Base-by-base conservation (phyloP, 2,797 vertebrate genomes). In the Champsocephalus esox region DNA sequence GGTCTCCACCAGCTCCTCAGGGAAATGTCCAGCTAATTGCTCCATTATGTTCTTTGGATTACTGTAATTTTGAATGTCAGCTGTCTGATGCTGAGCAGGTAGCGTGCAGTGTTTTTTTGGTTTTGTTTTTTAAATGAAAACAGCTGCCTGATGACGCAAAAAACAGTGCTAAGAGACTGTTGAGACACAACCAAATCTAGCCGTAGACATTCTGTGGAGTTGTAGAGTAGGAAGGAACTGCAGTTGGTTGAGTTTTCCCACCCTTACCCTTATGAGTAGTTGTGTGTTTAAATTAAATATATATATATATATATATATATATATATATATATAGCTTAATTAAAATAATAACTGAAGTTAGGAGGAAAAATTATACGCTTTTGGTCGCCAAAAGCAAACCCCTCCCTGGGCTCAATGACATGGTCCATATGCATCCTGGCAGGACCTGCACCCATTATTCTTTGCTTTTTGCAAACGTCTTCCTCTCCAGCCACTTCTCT, bases 371-470 rank as follows among this genome's bases (percentile, higher is more conserved):
- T 28, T 12, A 55, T 17, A 21, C 12, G 28, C 28, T 28, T 28
- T 24, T 46, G 7, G 51, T 28, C 2, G 34, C n/a, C 48, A 61
- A 46, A 71, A 73, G 54, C 1, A 6, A 79, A 51, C 45, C 32
- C 61, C 63, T 70, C 34, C 45, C 43, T 13, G 16, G n/a, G 62
- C 67, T 77, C 57, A 52, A 41, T 84, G 67, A 73, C 70, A 75
- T 66, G 61, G 61, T 75, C 34, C 71, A 72, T 66, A 65, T 73
- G 43, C 59, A 68, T 74, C 70, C 61, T 79, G 71, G 55, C 79
- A 73, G 44, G 58, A 77, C 46, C 24, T 48, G 32, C 24, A 17
- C 4, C 55, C 38, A 66, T 73, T 64, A 38, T 43, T 41, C 63
- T 64, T 65, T 17, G 28, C 32, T 64, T 63, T 75, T 55, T 59